These are phyloP conservation scores for Synanthedon formicaeformis DNA, from an alignment of 2,888 invertebrate species.

Conservation along the genomic window DNA sequence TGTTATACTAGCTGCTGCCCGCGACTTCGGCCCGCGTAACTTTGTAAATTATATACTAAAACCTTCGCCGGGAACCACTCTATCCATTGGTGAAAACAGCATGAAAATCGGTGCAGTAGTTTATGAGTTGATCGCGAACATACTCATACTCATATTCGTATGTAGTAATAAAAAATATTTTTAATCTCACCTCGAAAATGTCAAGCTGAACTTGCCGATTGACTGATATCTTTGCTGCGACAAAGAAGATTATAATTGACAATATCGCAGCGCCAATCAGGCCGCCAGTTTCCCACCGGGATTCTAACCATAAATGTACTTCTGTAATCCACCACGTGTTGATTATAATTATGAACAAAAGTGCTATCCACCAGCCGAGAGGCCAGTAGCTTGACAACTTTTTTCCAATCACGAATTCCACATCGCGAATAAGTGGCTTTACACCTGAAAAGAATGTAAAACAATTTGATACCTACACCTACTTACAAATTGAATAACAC, in stretches of 20 bases:
- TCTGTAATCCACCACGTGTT: constrained; percentile 36
- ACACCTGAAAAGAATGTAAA: constrained; percentile 27
- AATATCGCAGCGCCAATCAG: constrained; percentile 12
- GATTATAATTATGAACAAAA: constrained; percentile 24
- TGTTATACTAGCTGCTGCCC: no score
- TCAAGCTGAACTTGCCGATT: constrained; percentile 48
- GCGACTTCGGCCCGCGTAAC: no score
- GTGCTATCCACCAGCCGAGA: constrained; percentile 38
- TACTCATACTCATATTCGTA: no score
- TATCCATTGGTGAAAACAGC: no score
- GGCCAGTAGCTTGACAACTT: constrained; percentile 32
- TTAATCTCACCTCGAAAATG: constrained; percentile 14
- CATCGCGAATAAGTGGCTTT: constrained; percentile 40
- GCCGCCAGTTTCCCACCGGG: constrained; percentile 25
- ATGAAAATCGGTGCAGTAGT: no score
- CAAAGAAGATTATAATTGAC: constrained; percentile 1
- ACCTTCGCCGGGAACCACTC: no score
- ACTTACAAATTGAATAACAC: no score
- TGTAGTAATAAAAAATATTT: no score
- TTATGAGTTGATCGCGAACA: no score
- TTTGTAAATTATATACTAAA: no score
- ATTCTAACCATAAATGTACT: constrained; percentile 18
- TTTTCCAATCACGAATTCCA: constrained; percentile 40
- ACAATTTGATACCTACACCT: no score
- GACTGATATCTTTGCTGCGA: constrained; percentile 27